These are phyloP conservation scores for Actinernus sp. DNA, from an alignment of 92 coral and sea anemone species.

Conservation along the genomic window DNA sequence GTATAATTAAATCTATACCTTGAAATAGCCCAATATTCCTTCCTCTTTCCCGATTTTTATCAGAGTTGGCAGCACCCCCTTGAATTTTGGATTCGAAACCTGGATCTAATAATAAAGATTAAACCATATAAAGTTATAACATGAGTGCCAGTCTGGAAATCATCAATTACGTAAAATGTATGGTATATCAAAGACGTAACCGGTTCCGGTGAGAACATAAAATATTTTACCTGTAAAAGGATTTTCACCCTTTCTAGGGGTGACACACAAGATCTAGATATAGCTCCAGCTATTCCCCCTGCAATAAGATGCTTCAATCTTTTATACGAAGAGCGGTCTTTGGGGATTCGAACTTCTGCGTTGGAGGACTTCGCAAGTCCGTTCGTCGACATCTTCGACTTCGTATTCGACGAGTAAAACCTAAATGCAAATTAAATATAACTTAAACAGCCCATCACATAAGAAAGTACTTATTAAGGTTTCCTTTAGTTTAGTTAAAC, in stretches of 20 bases:
- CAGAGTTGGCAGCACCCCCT: slow-evolving; percentile 77
- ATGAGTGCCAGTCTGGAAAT: neutral
- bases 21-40: slow-evolving; percentile 74
- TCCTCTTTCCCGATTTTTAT: slow-evolving; percentile 73
- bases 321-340: slow-evolving; percentile 36
- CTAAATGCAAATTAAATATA: no score
- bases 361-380: slow-evolving; percentile 10
- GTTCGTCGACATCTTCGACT: slow-evolving; percentile 6
- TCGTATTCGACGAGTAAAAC: no score
- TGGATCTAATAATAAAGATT: slow-evolving; percentile 28
- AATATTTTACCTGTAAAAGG: slow-evolving; percentile 61
- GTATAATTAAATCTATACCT: no score
- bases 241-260: slow-evolving; percentile 87
- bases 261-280: slow-evolving; percentile 85
- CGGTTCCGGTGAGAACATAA: no score
- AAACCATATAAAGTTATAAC: neutral
- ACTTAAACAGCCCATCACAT: no score
- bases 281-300: slow-evolving; percentile 86
- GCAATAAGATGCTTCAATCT: slow-evolving; percentile 67
- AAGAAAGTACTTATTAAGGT: no score
- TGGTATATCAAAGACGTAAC: neutral
- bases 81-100: slow-evolving; percentile 68
- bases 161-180: no score
- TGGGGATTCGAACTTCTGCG: slow-evolving; percentile 29
- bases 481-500: no score